phyloP scores from a whole-genome alignment of 2,888 invertebrate species.

The Halictus quadricinctus region DNA sequence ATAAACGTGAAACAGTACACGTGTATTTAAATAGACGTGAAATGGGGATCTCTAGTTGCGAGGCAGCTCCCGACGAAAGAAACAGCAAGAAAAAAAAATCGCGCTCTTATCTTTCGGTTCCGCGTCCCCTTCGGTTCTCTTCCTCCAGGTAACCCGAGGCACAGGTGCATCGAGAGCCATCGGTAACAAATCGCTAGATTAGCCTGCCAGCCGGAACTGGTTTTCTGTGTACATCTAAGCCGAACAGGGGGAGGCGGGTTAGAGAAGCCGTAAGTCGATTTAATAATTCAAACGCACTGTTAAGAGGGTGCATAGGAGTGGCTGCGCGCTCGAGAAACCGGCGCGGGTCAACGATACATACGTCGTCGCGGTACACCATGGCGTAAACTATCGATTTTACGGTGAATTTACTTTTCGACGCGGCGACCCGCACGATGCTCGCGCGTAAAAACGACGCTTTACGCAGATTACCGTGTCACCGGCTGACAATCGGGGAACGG shows the following conservation, averaged over 20 bases:
- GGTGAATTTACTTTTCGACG: slow-evolving; percentile 51
- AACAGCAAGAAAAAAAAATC: neutral
- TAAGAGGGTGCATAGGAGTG: slow-evolving; percentile 48
- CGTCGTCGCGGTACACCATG: slow-evolving; percentile 39
- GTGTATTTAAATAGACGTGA: neutral
- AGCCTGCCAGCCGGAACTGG: slow-evolving; percentile 61
- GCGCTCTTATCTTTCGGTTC: slow-evolving; percentile 48
- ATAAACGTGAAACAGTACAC: too few relatives aligned
- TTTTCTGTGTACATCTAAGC: slow-evolving; percentile 55
- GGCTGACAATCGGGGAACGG: slow-evolving; percentile 20
- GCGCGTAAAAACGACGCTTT: slow-evolving; percentile 45
- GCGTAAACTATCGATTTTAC: slow-evolving; percentile 58
- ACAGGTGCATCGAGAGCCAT: slow-evolving; percentile 61
- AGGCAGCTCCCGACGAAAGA: too few relatives aligned
- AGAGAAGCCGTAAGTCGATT: slow-evolving; percentile 61
- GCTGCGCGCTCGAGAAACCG: slow-evolving; percentile 26
- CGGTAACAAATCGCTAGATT: slow-evolving; percentile 66
- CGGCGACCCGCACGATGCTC: slow-evolving; percentile 16
- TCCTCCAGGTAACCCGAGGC: slow-evolving; percentile 51
- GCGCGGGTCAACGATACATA: slow-evolving; percentile 55
- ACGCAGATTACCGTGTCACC: slow-evolving; percentile 40
- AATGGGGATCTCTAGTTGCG: neutral
- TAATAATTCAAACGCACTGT: slow-evolving; percentile 63
- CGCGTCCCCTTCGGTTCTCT: slow-evolving; percentile 25
- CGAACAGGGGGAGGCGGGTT: slow-evolving; percentile 25